These are phyloP conservation scores for Gobiocypris rarus DNA, from an alignment of 2,113 vertebrate species.

Conservation along the genomic window DNA sequence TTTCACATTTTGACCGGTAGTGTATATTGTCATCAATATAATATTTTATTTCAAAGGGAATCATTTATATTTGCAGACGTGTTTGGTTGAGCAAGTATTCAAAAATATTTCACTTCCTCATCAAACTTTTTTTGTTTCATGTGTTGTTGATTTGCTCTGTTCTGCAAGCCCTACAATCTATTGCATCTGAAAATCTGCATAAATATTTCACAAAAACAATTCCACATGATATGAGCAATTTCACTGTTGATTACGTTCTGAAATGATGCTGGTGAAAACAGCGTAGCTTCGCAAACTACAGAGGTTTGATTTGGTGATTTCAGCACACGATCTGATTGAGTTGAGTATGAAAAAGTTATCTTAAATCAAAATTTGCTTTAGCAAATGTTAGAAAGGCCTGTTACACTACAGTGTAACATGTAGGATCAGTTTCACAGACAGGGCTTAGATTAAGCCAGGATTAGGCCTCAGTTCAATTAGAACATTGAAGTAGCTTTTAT, in stretches of 20 bases:
- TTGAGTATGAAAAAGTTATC: not conserved
- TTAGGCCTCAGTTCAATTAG: too few relatives aligned
- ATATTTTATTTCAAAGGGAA: not conserved
- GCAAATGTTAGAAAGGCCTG: not conserved
- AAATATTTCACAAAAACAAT: slow-evolving; percentile 21
- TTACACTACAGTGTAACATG: not conserved
- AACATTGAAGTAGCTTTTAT: too few relatives aligned
- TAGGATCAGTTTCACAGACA: too few relatives aligned
- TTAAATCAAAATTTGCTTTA: not conserved
- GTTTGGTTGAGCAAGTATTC: not conserved
- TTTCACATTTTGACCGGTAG: not conserved
- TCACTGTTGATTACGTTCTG: slow-evolving; percentile 1
- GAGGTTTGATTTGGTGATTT: not conserved
- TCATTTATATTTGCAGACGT: not conserved
- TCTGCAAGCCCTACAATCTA: not conserved
- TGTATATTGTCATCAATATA: not conserved
- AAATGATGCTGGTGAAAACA: not conserved
- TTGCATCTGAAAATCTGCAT: slow-evolving; percentile 10
- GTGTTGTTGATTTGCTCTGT: slow-evolving; percentile 11
- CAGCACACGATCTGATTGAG: not conserved
- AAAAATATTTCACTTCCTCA: not conserved
- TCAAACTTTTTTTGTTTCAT: not conserved
- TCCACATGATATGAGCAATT: not conserved
- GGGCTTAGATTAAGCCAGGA: too few relatives aligned
- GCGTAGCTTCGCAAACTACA: not conserved